Base-by-base conservation (phyloP, 2,113 vertebrate genomes). In the Ammospiza caudacuta region DNA sequence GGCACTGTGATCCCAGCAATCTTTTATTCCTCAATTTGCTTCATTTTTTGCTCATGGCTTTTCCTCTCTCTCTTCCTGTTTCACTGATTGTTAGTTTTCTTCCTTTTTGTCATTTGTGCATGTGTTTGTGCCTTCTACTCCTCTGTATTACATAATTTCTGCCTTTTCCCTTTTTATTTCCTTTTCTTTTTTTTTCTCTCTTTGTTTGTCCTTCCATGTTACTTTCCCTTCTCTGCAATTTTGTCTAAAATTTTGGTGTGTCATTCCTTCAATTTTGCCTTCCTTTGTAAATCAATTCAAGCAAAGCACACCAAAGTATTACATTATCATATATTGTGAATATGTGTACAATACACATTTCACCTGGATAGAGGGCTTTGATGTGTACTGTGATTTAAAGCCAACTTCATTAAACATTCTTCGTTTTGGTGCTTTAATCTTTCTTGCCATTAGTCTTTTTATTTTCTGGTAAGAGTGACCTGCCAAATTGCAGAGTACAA, bases 1-100 rank as follows among this genome's bases (percentile, higher is more conserved):
- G 52, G 76, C 68, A 74, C 75, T 93, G 64, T 72, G 82, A 90
- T 92, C 82, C 81, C 70, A 76, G 72, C 33, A 86, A 74, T 88
- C 55, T 91, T 92, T 92, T 91, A 57, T 92, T 95, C 68, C 31
- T 94, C 44, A 61, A 62, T 88, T 94, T 61, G 3, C 24, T 94
- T 90, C 29, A 61, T 68, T 88, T 85, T 90, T 81, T 77, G 21
- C 20, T 76, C 25, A 25, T 37, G 31, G 18, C 14, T 83, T 79
- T 76, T 27, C 9, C 7, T 11, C 12, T 46, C 12, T 77, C 10
- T 8, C 11, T 76, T 79, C 58, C 83, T 61, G 1, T 79, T 77
- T 76, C 35, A 69, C 11, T 67, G 19, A 20, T 43, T 89, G 8
- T 9, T 70, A 51, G 14, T 46, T 89, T 73, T 77, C 27, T 67